These are phyloP conservation scores for Leuciscus idus DNA, from an alignment of 2,113 vertebrate species.

Conservation along the genomic window DNA sequence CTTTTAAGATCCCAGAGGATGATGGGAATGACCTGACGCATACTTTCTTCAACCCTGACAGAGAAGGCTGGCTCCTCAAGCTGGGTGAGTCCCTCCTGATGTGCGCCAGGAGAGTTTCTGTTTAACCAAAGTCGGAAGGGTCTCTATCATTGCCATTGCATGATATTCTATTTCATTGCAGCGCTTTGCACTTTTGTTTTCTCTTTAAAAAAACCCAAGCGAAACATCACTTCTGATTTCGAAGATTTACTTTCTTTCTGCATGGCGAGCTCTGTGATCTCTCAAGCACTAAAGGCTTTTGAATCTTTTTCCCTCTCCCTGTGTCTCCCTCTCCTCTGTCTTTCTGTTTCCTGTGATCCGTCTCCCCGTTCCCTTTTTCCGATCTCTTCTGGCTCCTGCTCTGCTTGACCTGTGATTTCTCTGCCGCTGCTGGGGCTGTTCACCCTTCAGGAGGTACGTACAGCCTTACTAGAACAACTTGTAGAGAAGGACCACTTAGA, in stretches of 20 bases:
- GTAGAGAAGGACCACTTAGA: not conserved
- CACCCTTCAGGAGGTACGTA: conserved; percentile 60
- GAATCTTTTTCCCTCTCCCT: conserved; percentile 39
- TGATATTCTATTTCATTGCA: conserved; percentile 38
- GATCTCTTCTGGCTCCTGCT: conserved; percentile 57
- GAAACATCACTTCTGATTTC: conserved; percentile 9
- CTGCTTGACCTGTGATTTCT: conserved; percentile 59
- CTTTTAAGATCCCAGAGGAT: conserved; percentile 93
- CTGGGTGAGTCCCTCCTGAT: conserved; percentile 76
- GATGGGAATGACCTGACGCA: conserved; percentile 92
- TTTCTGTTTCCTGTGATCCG: conserved; percentile 16
- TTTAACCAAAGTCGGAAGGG: not conserved
- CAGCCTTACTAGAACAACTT: not conserved
- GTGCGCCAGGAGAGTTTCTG: not conserved
- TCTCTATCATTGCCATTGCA: conserved; percentile 18
- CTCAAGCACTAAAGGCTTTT: conserved; percentile 74
- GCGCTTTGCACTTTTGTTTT: conserved; percentile 22
- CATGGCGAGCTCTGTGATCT: conserved; percentile 74
- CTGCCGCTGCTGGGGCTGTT: conserved; percentile 35
- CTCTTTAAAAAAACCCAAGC: not conserved
- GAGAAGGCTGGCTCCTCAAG: conserved; percentile 93
- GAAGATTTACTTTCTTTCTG: conserved; percentile 69
- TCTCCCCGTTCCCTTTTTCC: conserved; percentile 37
- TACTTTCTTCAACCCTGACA: conserved; percentile 92
- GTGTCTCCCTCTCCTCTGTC: conserved; percentile 28